phyloP scores from a whole-genome alignment of 2,797 vertebrate species.

The Phaenicophaeus curvirostris region DNA sequence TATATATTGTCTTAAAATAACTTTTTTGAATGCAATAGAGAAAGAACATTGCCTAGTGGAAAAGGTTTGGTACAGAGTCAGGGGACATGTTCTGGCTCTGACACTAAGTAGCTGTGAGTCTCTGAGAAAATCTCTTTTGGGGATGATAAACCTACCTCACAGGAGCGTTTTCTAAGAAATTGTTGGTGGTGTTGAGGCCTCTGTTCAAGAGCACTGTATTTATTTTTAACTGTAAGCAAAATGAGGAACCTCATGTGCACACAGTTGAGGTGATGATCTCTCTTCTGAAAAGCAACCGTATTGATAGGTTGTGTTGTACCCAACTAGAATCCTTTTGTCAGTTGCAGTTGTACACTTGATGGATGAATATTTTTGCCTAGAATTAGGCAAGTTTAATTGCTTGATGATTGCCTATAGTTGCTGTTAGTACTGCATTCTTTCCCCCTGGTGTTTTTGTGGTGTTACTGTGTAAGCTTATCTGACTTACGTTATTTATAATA shows the following conservation, averaged over 20 bases:
- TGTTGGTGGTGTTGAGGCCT: background rate
- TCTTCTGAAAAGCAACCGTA: background rate
- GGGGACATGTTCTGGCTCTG: background rate
- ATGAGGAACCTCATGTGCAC: background rate
- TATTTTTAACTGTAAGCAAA: constrained; percentile 30
- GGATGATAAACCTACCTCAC: constrained; percentile 46
- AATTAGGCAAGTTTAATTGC: background rate
- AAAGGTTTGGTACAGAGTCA: background rate
- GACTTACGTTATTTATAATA: constrained; percentile 41
- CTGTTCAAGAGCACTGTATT: constrained; percentile 4
- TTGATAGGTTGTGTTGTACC: background rate
- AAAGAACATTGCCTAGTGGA: background rate
- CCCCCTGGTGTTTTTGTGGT: background rate
- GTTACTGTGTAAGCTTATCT: background rate
- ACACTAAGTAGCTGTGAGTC: background rate
- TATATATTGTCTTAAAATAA: constrained; percentile 6
- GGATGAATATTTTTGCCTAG: background rate
- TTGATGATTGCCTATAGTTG: background rate
- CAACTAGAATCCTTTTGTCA: background rate
- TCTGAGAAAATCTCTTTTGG: background rate
- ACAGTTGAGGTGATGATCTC: background rate
- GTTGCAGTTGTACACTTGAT: background rate
- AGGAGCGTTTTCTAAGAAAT: background rate
- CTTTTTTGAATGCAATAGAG: constrained; percentile 11
- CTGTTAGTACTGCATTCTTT: constrained; percentile 5